Evolutionary conservation across 2,888 invertebrate species (phyloP).

Genomic region (Polymixis lichenea): DNA sequence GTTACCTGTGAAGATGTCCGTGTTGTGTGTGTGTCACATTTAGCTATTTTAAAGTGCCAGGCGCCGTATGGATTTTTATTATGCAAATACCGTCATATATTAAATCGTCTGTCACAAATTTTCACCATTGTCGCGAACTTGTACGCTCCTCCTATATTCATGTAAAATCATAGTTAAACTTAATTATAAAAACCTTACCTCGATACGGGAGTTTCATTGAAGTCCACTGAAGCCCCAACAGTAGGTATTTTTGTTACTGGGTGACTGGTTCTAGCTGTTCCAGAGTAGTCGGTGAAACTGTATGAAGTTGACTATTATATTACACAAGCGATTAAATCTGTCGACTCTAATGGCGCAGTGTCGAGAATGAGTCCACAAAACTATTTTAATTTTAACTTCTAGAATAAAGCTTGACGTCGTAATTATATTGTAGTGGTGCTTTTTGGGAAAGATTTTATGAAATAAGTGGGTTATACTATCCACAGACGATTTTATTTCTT

Average conservation of each 20-base stretch:
- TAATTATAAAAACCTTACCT: no score
- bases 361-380: conserved; percentile 18
- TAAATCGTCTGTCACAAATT: no score
- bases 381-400: conserved; percentile 38
- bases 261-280: conserved; percentile 25
- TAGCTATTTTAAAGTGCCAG: no score
- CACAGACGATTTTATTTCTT: background rate
- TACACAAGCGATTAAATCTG: conserved; percentile 39
- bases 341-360: conserved; percentile 19
- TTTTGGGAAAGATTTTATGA: background rate
- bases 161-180: no score
- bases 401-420: conserved; percentile 13
- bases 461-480: background rate
- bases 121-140: no score
- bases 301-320: conserved; percentile 22
- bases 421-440: conserved; percentile 11
- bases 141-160: no score
- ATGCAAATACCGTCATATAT: no score
- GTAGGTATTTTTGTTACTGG: conserved; percentile 40
- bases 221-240: no score
- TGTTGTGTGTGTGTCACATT: no score
- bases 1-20: no score
- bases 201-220: no score
- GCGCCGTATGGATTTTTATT: no score
- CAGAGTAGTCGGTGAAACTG: conserved; percentile 25